Evolutionary conservation across 2,888 invertebrate species (phyloP), one percentile per base, ranked within the genome.

Genomic region (Agonopterix heracliana): DNA sequence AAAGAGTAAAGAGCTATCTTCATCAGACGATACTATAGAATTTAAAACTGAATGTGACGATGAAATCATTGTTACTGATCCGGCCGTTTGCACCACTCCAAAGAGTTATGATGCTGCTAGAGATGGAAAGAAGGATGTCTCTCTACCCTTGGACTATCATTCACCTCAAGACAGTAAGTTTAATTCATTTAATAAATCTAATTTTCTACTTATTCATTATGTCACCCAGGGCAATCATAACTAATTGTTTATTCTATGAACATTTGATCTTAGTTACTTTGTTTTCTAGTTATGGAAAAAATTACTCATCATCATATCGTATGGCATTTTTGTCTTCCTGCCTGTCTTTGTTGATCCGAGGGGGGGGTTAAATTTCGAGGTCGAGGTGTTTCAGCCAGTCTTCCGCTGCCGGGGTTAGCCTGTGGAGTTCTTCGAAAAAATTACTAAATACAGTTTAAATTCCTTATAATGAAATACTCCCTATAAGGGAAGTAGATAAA

Each of bases 91-190:
- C 51, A 81, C 74, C 26, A 78, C 81, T 45, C 76, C 77, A 17
- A 85, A 84, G 60, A 75, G 61, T 53, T 83, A 71, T 68, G 86
- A 85, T 42, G 63, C 64, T 12, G 60, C 69, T 34, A 76, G 77
- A 59, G 85, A 86, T 52, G 72, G 67, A 14, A 82, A 78, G 42
- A 85, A 78, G 58, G 77, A 77, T 52, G 54, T 68, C 11, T 59
- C 77, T n/a, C 57, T 73, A 49, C 66, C 80, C 14, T 49, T 80
- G 59, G 87, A 85, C 41, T 84, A 84, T 56, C 81, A 78, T 49
- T 78, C 83, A 45, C 81, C 85, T 55, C 88, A 88, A 76, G 87
- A 88, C 59, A 87, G 88, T 88, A 66, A 86, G 88, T 86, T 66
- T 51, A 48, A 48, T 53, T 49, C 36, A 34, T 45, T 26, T 26